Base-by-base conservation (phyloP, 2,797 vertebrate genomes). In the Myoxocephalus aenaeus region DNA sequence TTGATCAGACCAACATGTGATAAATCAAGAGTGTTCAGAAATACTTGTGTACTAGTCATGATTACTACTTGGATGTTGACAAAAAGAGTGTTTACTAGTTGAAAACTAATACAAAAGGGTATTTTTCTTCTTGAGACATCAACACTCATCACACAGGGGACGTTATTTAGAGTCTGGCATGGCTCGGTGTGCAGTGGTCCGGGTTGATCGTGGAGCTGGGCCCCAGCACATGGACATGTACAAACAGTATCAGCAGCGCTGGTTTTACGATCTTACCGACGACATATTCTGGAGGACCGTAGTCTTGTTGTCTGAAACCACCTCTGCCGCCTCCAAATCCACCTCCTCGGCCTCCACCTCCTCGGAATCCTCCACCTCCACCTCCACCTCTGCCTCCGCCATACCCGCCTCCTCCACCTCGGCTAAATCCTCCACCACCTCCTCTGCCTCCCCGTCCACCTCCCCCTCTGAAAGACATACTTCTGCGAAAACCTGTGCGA, bases 211-310 rank as follows among this genome's bases (percentile, higher is more conserved):
- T 18, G 44, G 42, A 22, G 13, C 17, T 18, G 36, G 36, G 8
- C 54, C 54, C 54, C 3, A n/a, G 29, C 13, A 7, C 25, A 18
- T 22, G 29, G 14, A 18, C 29, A 50, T 12, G 1, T 5, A 5
- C 27, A 27, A 9, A 4, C 4, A 51, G 3, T 5, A 36, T 9
- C 10, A 58, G 10, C 62, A 27, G 57, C 0, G 7, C 50, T 4
- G 5, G 1, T 40, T 25, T 7, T 0, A 10, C 0, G n/a, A 36
- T 7, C 96, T 91, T 96, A 99, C 98, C 95, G 5, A 99, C 97
- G 67, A 99, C 97, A 18, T 95, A 87, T 58, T 99, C 98, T 0
- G 98, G 98, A 46, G 98, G 98, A 10, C 98, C 98, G 22, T 86
- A 98, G 86, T 97, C 96, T 69, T 42, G 40, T 7, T 95, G 94